Evolutionary conservation across 35 echinoderm and acorn worm species (phyloP), one percentile per base, ranked within the genome.

Genomic region (Diadema setosum): DNA sequence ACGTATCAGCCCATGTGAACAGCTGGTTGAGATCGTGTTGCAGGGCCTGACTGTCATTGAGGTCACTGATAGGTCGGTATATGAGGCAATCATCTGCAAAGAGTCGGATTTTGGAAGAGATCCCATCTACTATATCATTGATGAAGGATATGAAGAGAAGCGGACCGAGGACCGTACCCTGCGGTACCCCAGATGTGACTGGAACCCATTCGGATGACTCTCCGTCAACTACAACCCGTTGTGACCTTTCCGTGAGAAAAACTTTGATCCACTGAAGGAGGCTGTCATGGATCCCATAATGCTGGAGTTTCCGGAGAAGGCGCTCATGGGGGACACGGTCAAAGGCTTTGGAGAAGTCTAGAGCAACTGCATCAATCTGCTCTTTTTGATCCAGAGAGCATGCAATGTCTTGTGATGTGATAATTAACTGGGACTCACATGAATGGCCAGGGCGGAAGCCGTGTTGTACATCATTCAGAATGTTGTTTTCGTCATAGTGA

Each of bases 291-390:
- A n/a, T n/a, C n/a, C n/a, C n/a, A n/a, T n/a, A n/a, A n/a, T n/a
- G n/a, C n/a, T n/a, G n/a, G n/a, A n/a, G n/a, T n/a, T n/a, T n/a
- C n/a, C n/a, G n/a, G 85, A 91, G 31, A 2, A 84, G 59, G 40
- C 65, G 14, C 27, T 91, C 32, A 34, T 91, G 81, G 39, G 81
- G 64, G 4, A 91, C 81, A 12, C 45, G 16, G 31, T 84, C 88
- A 84, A 91, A 91, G 4, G 88, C 80, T 63, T 83, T 91, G 16
- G 80, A 91, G 42, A 91, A 91, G n/a, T 91, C 80, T 39, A 70
- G 4, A n/a, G n/a, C n/a, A n/a, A n/a, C n/a, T n/a, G n/a, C n/a
- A n/a, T n/a, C n/a, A n/a, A n/a, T n/a, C n/a, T n/a, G n/a, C n/a
- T n/a, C n/a, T n/a, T n/a, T n/a, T n/a, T n/a, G n/a, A n/a, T n/a